Evolutionary conservation across 1,140 invertebrate species (phyloP).

Genomic region (Dendrolimus punctatus): DNA sequence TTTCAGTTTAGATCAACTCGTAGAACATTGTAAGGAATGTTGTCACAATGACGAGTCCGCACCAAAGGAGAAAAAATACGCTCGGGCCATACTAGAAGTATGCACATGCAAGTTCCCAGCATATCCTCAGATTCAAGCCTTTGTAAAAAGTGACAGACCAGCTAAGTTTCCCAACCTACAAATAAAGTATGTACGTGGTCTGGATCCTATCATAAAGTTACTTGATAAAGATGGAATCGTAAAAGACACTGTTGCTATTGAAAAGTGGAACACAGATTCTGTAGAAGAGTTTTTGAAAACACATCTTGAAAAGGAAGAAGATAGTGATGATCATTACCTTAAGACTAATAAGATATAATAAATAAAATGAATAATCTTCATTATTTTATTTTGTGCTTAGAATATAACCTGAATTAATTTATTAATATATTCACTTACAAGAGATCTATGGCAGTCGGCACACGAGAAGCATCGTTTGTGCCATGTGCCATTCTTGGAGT

Average conservation of each 20-base stretch:
- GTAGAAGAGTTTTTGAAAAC: slow-evolving; percentile 95
- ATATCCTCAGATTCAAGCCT: slow-evolving; percentile 97
- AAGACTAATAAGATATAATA: slow-evolving; percentile 75
- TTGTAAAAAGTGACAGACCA: slow-evolving; percentile 91
- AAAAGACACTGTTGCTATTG: slow-evolving; percentile 91
- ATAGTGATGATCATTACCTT: slow-evolving; percentile 73
- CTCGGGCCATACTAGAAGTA: slow-evolving; percentile 90
- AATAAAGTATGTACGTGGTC: slow-evolving; percentile 91
- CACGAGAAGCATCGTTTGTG: slow-evolving; percentile 97
- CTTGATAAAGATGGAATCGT: slow-evolving; percentile 87
- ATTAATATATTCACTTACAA: slow-evolving; percentile 79
- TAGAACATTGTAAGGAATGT: slow-evolving; percentile 82
- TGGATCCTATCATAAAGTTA: slow-evolving; percentile 94
- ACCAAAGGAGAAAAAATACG: slow-evolving; percentile 80
- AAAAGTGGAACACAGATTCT: slow-evolving; percentile 97
- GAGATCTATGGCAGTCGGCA: slow-evolving; percentile 90
- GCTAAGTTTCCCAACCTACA: slow-evolving; percentile 90
- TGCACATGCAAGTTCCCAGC: slow-evolving; percentile 96
- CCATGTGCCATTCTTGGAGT: slow-evolving; percentile 93
- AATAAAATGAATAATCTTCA: slow-evolving; percentile 3
- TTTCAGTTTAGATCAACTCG: slow-evolving; percentile 80
- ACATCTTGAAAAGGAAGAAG: slow-evolving; percentile 77
- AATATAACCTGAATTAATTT: slow-evolving; percentile 1
- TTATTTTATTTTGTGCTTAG: slow-evolving; percentile 4
- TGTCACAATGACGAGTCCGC: slow-evolving; percentile 78